These are phyloP conservation scores for Esperia sulphurella DNA, from an alignment of 2,888 invertebrate genomes.

Conservation along the genomic window DNA sequence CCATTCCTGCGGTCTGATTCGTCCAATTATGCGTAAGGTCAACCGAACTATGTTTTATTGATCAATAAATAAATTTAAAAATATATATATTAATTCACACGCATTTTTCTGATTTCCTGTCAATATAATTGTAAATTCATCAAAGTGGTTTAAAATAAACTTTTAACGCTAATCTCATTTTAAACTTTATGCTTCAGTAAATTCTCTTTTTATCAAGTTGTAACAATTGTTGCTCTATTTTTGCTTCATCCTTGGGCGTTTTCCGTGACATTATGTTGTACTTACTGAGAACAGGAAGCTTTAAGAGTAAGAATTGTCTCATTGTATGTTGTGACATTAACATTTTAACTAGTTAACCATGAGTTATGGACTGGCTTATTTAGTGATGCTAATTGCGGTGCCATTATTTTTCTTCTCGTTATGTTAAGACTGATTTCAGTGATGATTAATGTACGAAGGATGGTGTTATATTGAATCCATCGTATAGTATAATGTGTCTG, in stretches of 20 bases:
- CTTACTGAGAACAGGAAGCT: constrained; percentile 24
- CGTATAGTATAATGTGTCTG: too few relatives aligned
- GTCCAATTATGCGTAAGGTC: too few relatives aligned
- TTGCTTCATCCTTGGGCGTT: constrained; percentile 6
- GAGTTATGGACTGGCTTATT: constrained; percentile 47
- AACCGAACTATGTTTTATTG: too few relatives aligned
- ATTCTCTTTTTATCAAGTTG: background rate
- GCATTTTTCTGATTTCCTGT: too few relatives aligned
- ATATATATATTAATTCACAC: too few relatives aligned
- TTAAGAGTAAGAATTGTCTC: constrained; percentile 31
- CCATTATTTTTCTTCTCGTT: constrained; percentile 7
- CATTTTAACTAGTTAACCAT: constrained; percentile 48
- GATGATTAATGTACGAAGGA: background rate
- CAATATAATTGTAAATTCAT: too few relatives aligned
- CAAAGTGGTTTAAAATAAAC: background rate
- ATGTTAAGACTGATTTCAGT: constrained; percentile 1
- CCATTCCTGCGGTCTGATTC: too few relatives aligned
- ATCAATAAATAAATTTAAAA: too few relatives aligned
- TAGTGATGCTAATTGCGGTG: constrained; percentile 39
- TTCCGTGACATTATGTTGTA: constrained; percentile 15
- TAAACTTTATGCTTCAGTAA: background rate
- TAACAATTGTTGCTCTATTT: background rate
- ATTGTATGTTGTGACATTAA: constrained; percentile 48
- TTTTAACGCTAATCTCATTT: background rate
- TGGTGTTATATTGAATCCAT: too few relatives aligned